phyloP scores from a whole-genome alignment of 1,140 invertebrate species.

The Aphidius ervi region DNA sequence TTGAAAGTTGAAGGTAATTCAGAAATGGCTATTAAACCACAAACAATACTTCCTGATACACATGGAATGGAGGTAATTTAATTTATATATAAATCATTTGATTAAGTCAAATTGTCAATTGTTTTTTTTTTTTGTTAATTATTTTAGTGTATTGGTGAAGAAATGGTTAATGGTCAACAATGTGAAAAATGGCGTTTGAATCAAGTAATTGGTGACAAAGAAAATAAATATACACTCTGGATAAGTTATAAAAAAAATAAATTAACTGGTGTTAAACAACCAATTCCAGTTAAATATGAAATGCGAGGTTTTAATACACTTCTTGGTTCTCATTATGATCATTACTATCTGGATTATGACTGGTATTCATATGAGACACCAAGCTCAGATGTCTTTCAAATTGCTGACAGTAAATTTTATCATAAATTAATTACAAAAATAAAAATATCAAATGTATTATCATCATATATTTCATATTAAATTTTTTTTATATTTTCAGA shows the following conservation, averaged over 20 bases:
- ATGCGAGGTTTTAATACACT: constrained; percentile 91
- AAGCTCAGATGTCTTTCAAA: constrained; percentile 64
- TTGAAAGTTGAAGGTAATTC: constrained; percentile 78
- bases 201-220: constrained; percentile 67
- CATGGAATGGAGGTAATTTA: constrained; percentile 66
- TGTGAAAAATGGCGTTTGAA: constrained; percentile 74
- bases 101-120: constrained; percentile 13
- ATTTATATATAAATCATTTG: constrained; percentile 10
- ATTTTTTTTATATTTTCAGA: constrained; percentile 50
- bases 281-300: constrained; percentile 76
- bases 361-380: constrained; percentile 68
- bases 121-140: constrained; percentile 11
- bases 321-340: constrained; percentile 92
- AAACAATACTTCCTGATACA: constrained; percentile 80
- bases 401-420: constrained; percentile 54
- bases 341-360: constrained; percentile 85
- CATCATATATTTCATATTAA: constrained; percentile 7
- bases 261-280: constrained; percentile 44
- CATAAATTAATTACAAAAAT: too few relatives aligned
- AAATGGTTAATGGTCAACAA: constrained; percentile 61
- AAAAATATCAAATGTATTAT: too few relatives aligned
- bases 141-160: constrained; percentile 54
- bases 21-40: constrained; percentile 61
- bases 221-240: constrained; percentile 85
- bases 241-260: constrained; percentile 63